Evolutionary conservation across 2,113 vertebrate genomes (phyloP).

Genomic region (Myotis brandtii): DNA sequence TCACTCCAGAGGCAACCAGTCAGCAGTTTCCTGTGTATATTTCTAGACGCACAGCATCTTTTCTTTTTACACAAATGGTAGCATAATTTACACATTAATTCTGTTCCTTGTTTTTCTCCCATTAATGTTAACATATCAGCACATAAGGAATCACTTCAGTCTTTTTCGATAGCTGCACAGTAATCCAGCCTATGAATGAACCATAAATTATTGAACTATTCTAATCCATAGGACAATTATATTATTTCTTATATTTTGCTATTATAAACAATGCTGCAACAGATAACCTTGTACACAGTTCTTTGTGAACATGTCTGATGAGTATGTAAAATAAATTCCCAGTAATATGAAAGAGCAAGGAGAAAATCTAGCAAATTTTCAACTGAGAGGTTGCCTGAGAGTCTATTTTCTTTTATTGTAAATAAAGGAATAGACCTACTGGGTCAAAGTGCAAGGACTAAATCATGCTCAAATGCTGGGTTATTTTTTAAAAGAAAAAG

Average conservation of each 20-base stretch:
- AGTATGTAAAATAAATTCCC: not conserved
- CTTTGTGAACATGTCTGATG: not conserved
- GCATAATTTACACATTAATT: not conserved
- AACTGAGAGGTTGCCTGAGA: not conserved
- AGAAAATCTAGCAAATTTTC: not conserved
- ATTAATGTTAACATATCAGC: not conserved
- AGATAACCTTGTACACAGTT: not conserved
- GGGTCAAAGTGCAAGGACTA: constrained; percentile 19
- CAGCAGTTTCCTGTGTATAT: not conserved
- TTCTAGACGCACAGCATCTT: not conserved
- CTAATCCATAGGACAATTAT: not conserved
- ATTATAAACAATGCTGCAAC: not conserved
- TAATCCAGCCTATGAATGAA: not conserved
- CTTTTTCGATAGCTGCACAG: not conserved
- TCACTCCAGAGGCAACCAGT: not conserved
- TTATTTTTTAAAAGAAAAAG: not conserved
- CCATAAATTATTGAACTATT: not conserved
- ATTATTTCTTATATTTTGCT: not conserved
- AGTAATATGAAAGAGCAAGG: not conserved
- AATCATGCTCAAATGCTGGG: not conserved
- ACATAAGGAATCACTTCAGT: not conserved
- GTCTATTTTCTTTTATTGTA: not conserved
- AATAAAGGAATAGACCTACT: not conserved
- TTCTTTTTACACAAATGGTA: not conserved
- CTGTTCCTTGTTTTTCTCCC: not conserved